Base-by-base conservation (phyloP, 2,113 vertebrate genomes). In the Corydoras sp. region DNA sequence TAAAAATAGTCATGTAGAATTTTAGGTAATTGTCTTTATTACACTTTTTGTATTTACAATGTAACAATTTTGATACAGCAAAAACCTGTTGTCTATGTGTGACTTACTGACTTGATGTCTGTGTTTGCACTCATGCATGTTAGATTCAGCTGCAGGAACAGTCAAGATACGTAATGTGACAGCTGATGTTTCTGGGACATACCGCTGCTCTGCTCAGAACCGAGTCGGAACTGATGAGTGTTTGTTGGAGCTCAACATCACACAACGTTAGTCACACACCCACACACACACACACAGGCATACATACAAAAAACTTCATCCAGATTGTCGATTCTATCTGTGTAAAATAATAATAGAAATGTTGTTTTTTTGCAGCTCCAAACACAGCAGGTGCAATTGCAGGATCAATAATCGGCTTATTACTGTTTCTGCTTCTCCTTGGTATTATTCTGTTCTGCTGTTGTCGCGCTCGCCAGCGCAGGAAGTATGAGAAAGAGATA, bases 401-500 rank as follows among this genome's bases (percentile, higher is more conserved):
- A 14, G 94, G 90, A 73, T 86, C 90, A 61, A 75, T 99, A 61
- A 91, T 97, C 56, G 87, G 85, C 51, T 91, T 88, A 2, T 85
- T 98, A 4, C 85, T 98, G 68, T 87, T 90, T 56, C 88, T 99
- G 7, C 63, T 85, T 76, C 76, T 97, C 62, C 79, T 98, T 15
- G 85, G 82, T 71, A 79, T 93, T 80, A 83, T 95, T 68, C 53
- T 99, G 81, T 91, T 93, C 86, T 97, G 89, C 86, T 93, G 84
- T 71, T 94, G 81, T 82, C 94, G 92, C 54, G 92, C 90, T 68
- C 95, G 88, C 10, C 86, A 92, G 83, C 91, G 88, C 82, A 93
- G 95, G 88, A 98, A 96, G 82, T 98, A 98, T 0, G 97, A 98
- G 88, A 98, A 98, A 78, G 96, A 98, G 88, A 94, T 96, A 58